phyloP scores from a whole-genome alignment of 2,888 invertebrate genomes.

The Pemphredon lugubris region DNA sequence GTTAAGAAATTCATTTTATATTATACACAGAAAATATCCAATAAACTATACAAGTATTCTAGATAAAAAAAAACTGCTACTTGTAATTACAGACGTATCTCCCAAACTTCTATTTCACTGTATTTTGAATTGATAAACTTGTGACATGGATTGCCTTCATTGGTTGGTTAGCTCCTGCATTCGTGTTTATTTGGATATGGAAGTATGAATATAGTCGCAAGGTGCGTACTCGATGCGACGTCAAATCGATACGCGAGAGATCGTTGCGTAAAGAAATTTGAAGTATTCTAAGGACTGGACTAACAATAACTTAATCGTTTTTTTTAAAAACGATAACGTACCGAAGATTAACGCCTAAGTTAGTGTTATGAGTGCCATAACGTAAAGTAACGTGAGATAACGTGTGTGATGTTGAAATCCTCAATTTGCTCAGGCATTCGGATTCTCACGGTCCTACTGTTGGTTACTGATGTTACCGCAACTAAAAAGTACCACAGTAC shows the following conservation, averaged over 20 bases:
- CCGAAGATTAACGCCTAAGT: conserved; percentile 7
- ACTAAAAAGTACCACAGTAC: conserved; percentile 36
- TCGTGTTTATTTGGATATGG: too few species aligned
- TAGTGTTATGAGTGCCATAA: conserved; percentile 1
- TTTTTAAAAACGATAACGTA: conserved; percentile 8
- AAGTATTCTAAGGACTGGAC: conserved; percentile 11
- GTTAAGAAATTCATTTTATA: too few species aligned
- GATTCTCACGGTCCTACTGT: conserved; percentile 50
- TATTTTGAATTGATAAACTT: too few species aligned
- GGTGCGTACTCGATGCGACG: conserved; percentile 2
- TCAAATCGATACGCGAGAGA: conserved; percentile 1
- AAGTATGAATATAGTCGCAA: too few species aligned
- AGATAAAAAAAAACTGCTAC: too few species aligned
- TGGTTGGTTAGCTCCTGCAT: too few species aligned
- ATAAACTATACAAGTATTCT: too few species aligned
- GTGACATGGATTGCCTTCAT: too few species aligned
- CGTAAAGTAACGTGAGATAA: conserved; percentile 19
- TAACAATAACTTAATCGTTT: conserved; percentile 5
- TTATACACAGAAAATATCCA: too few species aligned
- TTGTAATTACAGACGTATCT: too few species aligned
- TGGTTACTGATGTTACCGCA: conserved; percentile 26
- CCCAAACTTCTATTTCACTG: too few species aligned
- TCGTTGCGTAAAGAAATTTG: conserved; percentile 13
- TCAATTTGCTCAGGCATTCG: conserved; percentile 37
- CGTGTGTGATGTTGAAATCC: conserved; percentile 65